Evolutionary conservation across 2,888 invertebrate species (phyloP).

Genomic region (Choreutis nemorana): DNA sequence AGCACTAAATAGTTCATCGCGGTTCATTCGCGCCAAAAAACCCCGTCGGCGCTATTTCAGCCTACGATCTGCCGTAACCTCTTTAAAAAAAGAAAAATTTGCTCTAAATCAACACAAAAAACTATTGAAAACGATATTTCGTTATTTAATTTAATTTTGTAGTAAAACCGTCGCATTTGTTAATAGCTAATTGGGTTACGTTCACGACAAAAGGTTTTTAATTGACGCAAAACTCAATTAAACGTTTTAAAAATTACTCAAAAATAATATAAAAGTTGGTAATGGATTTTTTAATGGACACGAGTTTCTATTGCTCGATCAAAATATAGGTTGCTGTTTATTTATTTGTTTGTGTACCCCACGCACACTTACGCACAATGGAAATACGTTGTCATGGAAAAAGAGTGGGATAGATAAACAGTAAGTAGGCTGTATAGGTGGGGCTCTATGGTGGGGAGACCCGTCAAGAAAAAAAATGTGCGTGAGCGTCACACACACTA

Average conservation of each 20-base stretch:
- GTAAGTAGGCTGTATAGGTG: conserved; percentile 45
- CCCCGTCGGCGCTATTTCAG: conserved; percentile 59
- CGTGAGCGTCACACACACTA: conserved; percentile 48
- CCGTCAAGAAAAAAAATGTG: conserved; percentile 57
- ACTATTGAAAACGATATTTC: too few species aligned
- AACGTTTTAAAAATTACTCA: conserved; percentile 1
- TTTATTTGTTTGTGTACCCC: conserved; percentile 35
- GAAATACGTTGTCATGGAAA: conserved; percentile 48
- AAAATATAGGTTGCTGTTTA: conserved; percentile 63
- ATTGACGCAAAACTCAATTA: conserved; percentile 6
- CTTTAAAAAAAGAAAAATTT: conserved; percentile 5
- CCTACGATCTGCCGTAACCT: conserved; percentile 39
- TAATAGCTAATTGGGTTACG: too few species aligned
- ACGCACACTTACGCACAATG: conserved; percentile 30
- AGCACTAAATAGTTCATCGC: too few species aligned
- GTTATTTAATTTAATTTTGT: too few species aligned
- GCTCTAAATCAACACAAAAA: neutral
- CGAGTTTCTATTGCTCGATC: conserved; percentile 36
- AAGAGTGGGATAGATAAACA: conserved; percentile 61
- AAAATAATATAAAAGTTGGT: conserved; percentile 9
- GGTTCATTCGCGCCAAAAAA: conserved; percentile 18
- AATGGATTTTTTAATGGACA: too few species aligned
- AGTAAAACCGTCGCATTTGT: too few species aligned
- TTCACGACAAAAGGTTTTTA: conserved; percentile 1
- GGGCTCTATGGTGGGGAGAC: conserved; percentile 41